Base-by-base conservation (phyloP, 2,113 vertebrate genomes). In the Hippolais icterina region DNA sequence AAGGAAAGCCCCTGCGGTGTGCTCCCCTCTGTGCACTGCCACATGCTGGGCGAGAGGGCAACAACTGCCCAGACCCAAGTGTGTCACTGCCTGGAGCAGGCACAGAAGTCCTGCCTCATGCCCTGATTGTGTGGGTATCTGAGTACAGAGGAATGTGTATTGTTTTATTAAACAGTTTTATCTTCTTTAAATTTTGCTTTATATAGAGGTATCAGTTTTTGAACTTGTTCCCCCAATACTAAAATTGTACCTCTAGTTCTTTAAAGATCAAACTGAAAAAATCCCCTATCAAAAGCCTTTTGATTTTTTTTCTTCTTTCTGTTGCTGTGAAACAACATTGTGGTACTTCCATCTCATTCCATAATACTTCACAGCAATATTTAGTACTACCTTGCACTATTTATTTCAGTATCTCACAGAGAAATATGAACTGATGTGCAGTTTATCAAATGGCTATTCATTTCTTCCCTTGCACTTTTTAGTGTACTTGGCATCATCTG, bases 11-110 rank as follows among this genome's bases (percentile, higher is more conserved):
- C 1, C 57, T 79, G 72, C 13, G 15, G 10, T 6, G 7, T 14
- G 24, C 25, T 93, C 18, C 23, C 21, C 42, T 44, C 41, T 12
- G 19, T 4, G 8, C 3, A 1, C 29, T 11, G 52, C 42, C 0
- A 0, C 19, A 5, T 31, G 29, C 69, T 0, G 0, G 4, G 28
- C n/a, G 20, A 71, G 22, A 37, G 28, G 66, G 16, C 59, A 20
- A 19, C 52, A n/a, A 1, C 2, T 4, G 0, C 11, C 64, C n/a
- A 10, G 37, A 23, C 10, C 35, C 0, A 0, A 23, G 15, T 5
- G 42, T 2, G 4, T 33, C 19, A 5, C 11, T 5, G 13, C 81
- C 7, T 47, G 28, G 46, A 1, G 6, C 44, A 49, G 78, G 33
- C 41, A 37, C 61, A 15, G 35, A 50, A 44, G 9, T 47, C 46